These are phyloP conservation scores for Pelecanoides urinatrix DNA, from an alignment of 2,113 vertebrate species.

Conservation along the genomic window DNA sequence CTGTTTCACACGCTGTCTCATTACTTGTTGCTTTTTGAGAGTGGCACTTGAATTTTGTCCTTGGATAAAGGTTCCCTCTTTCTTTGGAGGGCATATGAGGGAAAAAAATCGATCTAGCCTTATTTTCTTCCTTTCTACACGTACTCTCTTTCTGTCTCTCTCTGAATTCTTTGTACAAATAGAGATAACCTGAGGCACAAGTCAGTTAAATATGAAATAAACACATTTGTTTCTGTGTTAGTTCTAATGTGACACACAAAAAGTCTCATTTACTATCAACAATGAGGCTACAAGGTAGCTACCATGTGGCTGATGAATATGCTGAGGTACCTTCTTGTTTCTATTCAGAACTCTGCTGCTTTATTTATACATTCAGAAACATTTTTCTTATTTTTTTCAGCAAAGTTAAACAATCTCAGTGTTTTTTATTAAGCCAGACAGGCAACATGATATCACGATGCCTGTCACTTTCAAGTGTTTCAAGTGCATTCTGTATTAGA, in stretches of 20 bases:
- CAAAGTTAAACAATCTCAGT: constrained; percentile 61
- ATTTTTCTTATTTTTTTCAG: constrained; percentile 69
- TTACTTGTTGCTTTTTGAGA: constrained; percentile 28
- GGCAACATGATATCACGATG: constrained; percentile 3
- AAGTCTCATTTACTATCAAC: constrained; percentile 73
- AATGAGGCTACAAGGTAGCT: constrained; percentile 78
- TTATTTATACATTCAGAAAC: constrained; percentile 77
- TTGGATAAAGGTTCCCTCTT: constrained; percentile 25
- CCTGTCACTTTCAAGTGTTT: constrained; percentile 47
- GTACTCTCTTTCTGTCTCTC: constrained; percentile 20
- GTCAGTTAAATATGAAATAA: constrained; percentile 70
- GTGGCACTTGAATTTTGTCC: constrained; percentile 50
- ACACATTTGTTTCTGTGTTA: constrained; percentile 64
- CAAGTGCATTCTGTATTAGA: constrained; percentile 65
- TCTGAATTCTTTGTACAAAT: constrained; percentile 61
- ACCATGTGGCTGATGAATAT: constrained; percentile 77
- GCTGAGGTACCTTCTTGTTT: constrained; percentile 76
- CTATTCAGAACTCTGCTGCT: constrained; percentile 75
- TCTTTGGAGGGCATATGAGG: constrained; percentile 19
- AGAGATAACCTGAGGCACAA: constrained; percentile 65
- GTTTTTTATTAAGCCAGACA: constrained; percentile 63
- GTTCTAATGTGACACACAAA: constrained; percentile 63
- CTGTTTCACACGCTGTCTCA: constrained; percentile 24
- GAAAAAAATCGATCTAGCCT: constrained; percentile 27
- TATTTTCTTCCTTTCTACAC: constrained; percentile 64